phyloP scores from a whole-genome alignment of 2,797 vertebrate genomes.

The Mormyrus proboscirostris region DNA sequence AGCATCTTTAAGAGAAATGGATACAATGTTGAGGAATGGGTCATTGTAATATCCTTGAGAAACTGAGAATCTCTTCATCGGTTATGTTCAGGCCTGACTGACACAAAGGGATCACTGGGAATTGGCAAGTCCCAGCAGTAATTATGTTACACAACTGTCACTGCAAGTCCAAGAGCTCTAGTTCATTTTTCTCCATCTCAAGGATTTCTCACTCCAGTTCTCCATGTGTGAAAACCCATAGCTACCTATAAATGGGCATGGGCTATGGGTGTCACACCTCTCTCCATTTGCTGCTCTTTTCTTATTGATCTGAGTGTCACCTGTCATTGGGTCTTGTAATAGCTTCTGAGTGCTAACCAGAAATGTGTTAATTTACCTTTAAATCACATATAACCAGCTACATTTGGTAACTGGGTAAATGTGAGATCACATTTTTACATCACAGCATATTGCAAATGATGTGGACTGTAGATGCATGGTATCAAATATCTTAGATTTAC shows the following conservation, averaged over 20 bases:
- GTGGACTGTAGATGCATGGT: neutral
- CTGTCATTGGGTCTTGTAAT: neutral
- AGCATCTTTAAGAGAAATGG: conserved; percentile 63
- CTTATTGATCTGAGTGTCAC: neutral
- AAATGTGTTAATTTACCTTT: neutral
- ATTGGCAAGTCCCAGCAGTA: conserved; percentile 76
- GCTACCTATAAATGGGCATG: neutral
- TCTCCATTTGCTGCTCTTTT: neutral
- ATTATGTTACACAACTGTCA: conserved; percentile 73
- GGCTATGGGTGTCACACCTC: neutral
- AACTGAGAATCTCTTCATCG: conserved; percentile 72
- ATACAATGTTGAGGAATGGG: conserved; percentile 68
- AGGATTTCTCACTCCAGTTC: conserved; percentile 32
- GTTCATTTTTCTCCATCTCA: conserved; percentile 13
- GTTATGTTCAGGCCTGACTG: conserved; percentile 68
- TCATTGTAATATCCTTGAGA: conserved; percentile 79
- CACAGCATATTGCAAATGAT: neutral
- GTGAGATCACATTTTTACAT: neutral
- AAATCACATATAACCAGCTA: neutral
- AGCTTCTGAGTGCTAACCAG: neutral
- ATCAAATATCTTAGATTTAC: neutral
- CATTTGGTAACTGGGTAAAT: neutral
- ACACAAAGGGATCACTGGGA: conserved; percentile 77
- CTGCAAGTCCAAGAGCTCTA: conserved; percentile 49
- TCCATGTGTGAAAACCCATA: neutral